These are phyloP conservation scores for Athene noctua DNA, from an alignment of 2,113 vertebrate genomes.

Conservation along the genomic window DNA sequence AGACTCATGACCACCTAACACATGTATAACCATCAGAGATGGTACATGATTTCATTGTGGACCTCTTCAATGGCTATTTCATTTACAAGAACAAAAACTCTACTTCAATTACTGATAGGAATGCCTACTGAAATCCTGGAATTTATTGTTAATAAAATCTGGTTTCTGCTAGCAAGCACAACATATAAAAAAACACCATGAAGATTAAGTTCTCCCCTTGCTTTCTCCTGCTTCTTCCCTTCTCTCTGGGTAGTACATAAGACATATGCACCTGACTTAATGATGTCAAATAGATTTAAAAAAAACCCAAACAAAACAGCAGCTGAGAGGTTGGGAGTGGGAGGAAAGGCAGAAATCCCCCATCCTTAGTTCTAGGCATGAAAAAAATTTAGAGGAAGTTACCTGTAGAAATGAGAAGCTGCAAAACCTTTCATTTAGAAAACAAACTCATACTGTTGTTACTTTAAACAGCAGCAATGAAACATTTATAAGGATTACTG, in stretches of 20 bases:
- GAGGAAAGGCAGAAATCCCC: neutral
- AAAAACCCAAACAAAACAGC: neutral
- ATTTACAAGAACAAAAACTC: neutral
- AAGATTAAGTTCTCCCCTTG: neutral
- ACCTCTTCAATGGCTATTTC: neutral
- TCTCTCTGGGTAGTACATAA: neutral
- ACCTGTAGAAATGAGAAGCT: neutral
- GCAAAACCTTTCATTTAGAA: neutral
- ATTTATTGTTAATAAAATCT: neutral
- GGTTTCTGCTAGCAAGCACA: neutral
- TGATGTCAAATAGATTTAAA: neutral
- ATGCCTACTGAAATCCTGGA: neutral
- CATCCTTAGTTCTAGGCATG: neutral
- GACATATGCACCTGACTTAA: neutral
- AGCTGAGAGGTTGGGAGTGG: neutral
- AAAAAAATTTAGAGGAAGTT: neutral
- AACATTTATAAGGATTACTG: neutral
- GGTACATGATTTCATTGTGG: neutral
- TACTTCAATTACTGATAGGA: neutral
- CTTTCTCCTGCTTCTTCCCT: neutral
- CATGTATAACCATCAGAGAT: neutral
- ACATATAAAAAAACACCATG: neutral
- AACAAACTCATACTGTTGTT: neutral
- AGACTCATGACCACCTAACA: neutral
- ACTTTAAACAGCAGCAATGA: neutral